phyloP scores from a whole-genome alignment of 1,140 invertebrate species.

The Drosophila takahashii region DNA sequence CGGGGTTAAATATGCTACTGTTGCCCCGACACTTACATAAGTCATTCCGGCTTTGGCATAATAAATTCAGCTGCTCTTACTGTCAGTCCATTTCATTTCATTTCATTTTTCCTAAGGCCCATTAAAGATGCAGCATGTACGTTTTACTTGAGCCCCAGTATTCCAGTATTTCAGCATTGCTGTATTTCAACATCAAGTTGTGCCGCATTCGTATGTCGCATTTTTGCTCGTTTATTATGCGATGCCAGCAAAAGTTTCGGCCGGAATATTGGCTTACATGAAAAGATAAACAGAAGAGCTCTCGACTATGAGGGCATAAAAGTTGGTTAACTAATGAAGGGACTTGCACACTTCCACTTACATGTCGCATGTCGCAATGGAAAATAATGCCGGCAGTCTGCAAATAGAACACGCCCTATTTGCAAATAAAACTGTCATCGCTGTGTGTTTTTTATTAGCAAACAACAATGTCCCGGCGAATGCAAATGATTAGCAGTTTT shows the following conservation, averaged over 20 bases:
- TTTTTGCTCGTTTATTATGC: constrained; percentile 19
- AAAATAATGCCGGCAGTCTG: constrained; percentile 2
- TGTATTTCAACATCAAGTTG: no score
- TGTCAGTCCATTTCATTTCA: constrained; percentile 37
- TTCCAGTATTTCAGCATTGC: neutral
- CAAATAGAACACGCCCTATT: constrained; percentile 13
- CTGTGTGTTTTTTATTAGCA: constrained; percentile 4
- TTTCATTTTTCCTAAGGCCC: constrained; percentile 22
- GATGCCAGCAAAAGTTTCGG: constrained; percentile 38
- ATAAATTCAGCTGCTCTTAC: constrained; percentile 37
- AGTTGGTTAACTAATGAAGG: constrained; percentile 49
- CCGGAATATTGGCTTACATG: constrained; percentile 37
- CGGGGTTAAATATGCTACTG: constrained; percentile 17
- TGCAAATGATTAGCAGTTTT: constrained; percentile 2
- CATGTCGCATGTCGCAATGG: neutral
- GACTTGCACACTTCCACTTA: constrained; percentile 8
- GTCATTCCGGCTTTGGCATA: constrained; percentile 25
- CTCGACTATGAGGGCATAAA: constrained; percentile 18
- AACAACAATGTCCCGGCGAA: constrained; percentile 1
- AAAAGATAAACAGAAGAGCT: constrained; percentile 25
- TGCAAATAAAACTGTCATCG: constrained; percentile 17
- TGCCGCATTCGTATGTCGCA: constrained; percentile 26
- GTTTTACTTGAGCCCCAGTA: constrained; percentile 16
- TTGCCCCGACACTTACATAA: constrained; percentile 29
- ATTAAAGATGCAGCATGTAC: constrained; percentile 41